Percentiles rank a stretch among this genome's conserved stretches.
Evolutionary conservation across 92 coral and sea anemone species (phyloP).

Genomic region (Umimayanthus kanabou): DNA sequence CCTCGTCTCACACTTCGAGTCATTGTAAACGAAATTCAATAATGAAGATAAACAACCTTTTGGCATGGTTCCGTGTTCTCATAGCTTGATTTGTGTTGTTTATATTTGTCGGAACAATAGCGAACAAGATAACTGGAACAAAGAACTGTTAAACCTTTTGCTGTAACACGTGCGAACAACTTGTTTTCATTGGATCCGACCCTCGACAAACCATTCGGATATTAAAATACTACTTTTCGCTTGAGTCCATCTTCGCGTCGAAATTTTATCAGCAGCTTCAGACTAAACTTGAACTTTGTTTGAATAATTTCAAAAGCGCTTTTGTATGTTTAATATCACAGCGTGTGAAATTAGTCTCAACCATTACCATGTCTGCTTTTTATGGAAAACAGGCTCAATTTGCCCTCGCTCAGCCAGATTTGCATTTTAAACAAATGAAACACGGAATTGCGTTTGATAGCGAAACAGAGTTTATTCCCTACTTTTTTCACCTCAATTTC

Average conservation of each 20-base stretch:
- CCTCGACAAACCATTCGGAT: background rate
- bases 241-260: background rate
- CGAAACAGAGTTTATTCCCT: background rate
- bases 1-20: background rate
- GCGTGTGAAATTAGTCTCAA: conserved; percentile 84
- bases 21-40: conserved; percentile 17
- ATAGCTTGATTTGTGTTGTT: conserved; percentile 68
- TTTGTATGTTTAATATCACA: conserved; percentile 69
- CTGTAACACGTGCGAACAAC: conserved; percentile 54
- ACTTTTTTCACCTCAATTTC: background rate
- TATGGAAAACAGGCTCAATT: conserved; percentile 84
- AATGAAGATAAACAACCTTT: background rate
- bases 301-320: conserved; percentile 40
- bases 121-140: conserved; percentile 67
- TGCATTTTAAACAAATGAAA: conserved; percentile 31
- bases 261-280: conserved; percentile 8
- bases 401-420: conserved; percentile 15
- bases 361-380: conserved; percentile 81
- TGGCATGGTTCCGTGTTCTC: conserved; percentile 46
- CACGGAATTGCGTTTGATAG: background rate
- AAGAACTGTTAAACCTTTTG: conserved; percentile 36
- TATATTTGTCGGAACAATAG: conserved; percentile 72
- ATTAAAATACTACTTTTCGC: background rate
- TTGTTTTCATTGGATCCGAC: background rate
- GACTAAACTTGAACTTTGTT: conserved; percentile 9